Percentiles rank a stretch among this genome's conserved stretches.
Conservation (phyloP, 2,888 invertebrate genomes). For the Heliconius ethilla region DNA sequence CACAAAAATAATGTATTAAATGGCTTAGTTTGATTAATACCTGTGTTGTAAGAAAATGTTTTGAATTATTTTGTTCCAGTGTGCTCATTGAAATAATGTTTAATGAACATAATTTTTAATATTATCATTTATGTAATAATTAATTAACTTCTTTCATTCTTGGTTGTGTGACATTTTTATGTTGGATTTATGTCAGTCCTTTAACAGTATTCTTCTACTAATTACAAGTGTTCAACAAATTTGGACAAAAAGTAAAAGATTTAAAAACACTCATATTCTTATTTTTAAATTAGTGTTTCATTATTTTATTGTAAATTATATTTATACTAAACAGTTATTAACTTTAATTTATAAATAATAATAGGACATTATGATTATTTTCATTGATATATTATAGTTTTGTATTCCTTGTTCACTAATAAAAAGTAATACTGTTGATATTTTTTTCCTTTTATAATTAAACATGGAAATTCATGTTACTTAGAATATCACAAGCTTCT, state of each 20-base stretch:
- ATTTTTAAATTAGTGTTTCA: background rate
- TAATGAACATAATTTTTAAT: background rate
- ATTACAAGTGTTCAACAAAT: background rate
- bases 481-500: background rate
- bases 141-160: conserved; percentile 5
- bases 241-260: background rate
- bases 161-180: conserved; percentile 18
- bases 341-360: background rate
- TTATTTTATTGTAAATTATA: background rate
- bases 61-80: background rate
- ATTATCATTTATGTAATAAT: background rate
- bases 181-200: background rate
- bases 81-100: background rate
- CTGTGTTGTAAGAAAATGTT: no score
- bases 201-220: conserved; percentile 16
- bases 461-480: background rate
- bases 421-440: background rate
- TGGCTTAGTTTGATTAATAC: background rate
- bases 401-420: background rate
- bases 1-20: background rate
- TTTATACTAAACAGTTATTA: background rate
- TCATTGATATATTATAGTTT: background rate
- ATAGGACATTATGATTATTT: background rate
- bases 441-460: no score
- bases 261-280: background rate